Evolutionary conservation across 2,888 invertebrate genomes (phyloP), one percentile per base, ranked within the genome.

Genomic region (Heliconius sara): DNA sequence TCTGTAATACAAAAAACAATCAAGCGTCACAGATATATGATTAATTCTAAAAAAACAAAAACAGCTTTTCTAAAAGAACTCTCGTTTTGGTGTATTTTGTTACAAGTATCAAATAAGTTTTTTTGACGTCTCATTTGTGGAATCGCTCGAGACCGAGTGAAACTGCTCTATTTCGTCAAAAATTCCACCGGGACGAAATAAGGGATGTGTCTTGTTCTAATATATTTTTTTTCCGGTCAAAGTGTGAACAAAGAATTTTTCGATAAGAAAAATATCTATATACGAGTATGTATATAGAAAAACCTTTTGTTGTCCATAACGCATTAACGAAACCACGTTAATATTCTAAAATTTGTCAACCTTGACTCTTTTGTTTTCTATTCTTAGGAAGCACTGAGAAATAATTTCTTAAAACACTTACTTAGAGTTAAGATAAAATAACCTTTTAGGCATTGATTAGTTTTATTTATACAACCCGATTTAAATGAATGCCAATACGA

Each of bases 41-140:
- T 43, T 71, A 63, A 43, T 77, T 63, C 10, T 16, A 12, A 71
- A 71, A 34, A 25, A 68, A 70, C 16, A 13, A 27, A 0, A 27
- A 2, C 19, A 25, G 25, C n/a, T 16, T 25, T 70, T 43, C 43
- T 68, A 25, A 47, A 34, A 25, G 57, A 52, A 34, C 13, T 22
- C 57, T 57, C 22, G n/a, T 57, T 72, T 77, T 60, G 27, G 13
- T 43, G 22, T 75, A 75, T 75, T 75, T 43, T 43, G 13, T 43
- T 63, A 43, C 43, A 43, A 19, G 65, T 34, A 63, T 19, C 12
- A 39, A 65, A 65, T 65, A 47, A 27, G 19, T 65, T 71, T 71
- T 60, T 72, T 63, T 77, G 77, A 65, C 72, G 19, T 72, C 65
- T 73, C 34, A 66, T 78, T 78, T 78, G 34, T 66, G 52, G 78